phyloP scores from a whole-genome alignment of 2,113 vertebrate genomes.

The Cyanistes caeruleus region DNA sequence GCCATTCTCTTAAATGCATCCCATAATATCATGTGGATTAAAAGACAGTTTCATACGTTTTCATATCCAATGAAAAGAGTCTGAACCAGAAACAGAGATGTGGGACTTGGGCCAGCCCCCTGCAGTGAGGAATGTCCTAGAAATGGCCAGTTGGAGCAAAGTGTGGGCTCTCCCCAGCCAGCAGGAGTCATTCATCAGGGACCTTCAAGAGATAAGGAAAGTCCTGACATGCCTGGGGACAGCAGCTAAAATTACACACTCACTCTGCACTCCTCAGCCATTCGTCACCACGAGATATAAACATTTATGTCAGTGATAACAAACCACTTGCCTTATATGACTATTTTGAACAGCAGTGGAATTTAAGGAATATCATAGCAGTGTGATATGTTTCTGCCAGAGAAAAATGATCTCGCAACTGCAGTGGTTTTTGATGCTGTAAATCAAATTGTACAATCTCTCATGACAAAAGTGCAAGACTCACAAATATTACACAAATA shows the following conservation, averaged over 20 bases:
- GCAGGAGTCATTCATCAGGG: not conserved
- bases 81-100: not conserved
- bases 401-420: slow-evolving; percentile 26
- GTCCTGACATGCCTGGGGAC: not conserved
- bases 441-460: slow-evolving; percentile 36
- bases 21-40: not conserved
- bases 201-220: slow-evolving; percentile 55
- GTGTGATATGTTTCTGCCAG: slow-evolving; percentile 18
- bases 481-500: not conserved
- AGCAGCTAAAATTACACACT: slow-evolving; percentile 59
- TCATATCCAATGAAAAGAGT: not conserved
- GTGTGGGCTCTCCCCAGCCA: not conserved
- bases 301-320: slow-evolving; percentile 67
- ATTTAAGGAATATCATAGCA: slow-evolving; percentile 39
- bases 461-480: not conserved
- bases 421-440: slow-evolving; percentile 7
- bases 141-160: not conserved
- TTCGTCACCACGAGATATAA: slow-evolving; percentile 63
- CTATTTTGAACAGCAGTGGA: slow-evolving; percentile 15
- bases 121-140: not conserved
- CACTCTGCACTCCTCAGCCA: slow-evolving; percentile 26
- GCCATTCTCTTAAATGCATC: not conserved
- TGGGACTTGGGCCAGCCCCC: not conserved
- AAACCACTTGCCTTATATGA: slow-evolving; percentile 60
- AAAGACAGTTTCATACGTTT: not conserved